Evolutionary conservation across 1,140 invertebrate genomes (phyloP).

Genomic region (Trachymyrmex septentrionalis): DNA sequence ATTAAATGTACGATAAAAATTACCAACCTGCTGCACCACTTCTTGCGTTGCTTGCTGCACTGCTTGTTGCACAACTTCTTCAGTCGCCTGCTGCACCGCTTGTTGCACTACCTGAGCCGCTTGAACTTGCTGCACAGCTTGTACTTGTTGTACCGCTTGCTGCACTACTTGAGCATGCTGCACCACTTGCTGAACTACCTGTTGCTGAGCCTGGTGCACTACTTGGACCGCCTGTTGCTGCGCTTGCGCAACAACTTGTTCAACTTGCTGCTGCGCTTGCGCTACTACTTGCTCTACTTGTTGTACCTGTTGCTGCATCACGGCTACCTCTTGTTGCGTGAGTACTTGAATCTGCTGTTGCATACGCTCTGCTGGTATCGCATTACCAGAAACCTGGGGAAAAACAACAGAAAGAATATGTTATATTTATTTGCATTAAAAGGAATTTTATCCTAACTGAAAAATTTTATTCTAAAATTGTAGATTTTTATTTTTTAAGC

Average conservation of each 20-base stretch:
- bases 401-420: slow-evolving; percentile 3
- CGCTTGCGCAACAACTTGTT: slow-evolving; percentile 84
- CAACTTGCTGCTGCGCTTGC: slow-evolving; percentile 84
- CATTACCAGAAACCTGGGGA: slow-evolving; percentile 79
- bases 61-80: slow-evolving; percentile 88
- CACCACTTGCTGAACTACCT: slow-evolving; percentile 84
- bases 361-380: slow-evolving; percentile 77
- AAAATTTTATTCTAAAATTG: not conserved
- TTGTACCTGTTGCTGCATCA: slow-evolving; percentile 84
- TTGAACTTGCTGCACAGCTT: slow-evolving; percentile 83
- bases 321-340: slow-evolving; percentile 80
- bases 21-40: slow-evolving; percentile 85
- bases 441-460: not conserved
- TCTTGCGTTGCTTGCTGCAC: slow-evolving; percentile 85
- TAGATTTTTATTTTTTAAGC: not conserved
- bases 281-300: slow-evolving; percentile 85
- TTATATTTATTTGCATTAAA: not conserved
- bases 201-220: slow-evolving; percentile 85
- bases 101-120: slow-evolving; percentile 85
- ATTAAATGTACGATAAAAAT: slow-evolving; percentile 2
- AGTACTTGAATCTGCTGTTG: slow-evolving; percentile 78
- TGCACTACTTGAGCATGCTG: slow-evolving; percentile 85
- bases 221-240: slow-evolving; percentile 83
- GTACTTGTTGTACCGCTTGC: slow-evolving; percentile 85
- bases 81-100: slow-evolving; percentile 88